Percentiles rank a stretch among this genome's conserved stretches.
These are phyloP conservation scores for Unio delphinus DNA, from an alignment of 2,888 invertebrate species.

Conservation along the genomic window DNA sequence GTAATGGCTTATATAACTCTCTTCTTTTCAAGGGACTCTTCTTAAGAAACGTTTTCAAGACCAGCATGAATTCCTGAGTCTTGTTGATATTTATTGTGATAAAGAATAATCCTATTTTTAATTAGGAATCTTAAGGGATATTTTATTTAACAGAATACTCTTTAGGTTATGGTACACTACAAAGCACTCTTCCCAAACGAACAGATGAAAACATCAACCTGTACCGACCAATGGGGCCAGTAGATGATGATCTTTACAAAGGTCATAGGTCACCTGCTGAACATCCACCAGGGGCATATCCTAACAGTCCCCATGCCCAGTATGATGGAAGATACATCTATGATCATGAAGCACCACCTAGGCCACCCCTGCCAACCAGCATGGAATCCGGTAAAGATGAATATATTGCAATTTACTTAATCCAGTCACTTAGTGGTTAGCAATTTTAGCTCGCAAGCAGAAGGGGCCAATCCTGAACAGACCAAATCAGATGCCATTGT, in stretches of 20 bases:
- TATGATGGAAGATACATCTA: slow-evolving; percentile 59
- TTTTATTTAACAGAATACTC: slow-evolving; percentile 36
- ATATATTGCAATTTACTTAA: background rate
- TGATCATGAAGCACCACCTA: slow-evolving; percentile 58
- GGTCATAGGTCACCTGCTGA: slow-evolving; percentile 38
- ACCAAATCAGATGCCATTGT: no score
- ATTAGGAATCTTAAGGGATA: background rate
- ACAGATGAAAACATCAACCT: slow-evolving; percentile 54
- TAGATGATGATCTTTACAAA: slow-evolving; percentile 44
- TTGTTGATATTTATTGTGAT: no score
- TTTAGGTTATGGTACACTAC: slow-evolving; percentile 47
- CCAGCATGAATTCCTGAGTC: no score
- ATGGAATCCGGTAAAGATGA: slow-evolving; percentile 33
- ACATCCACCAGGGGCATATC: slow-evolving; percentile 42
- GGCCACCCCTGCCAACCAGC: slow-evolving; percentile 57
- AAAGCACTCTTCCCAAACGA: slow-evolving; percentile 44
- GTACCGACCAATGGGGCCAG: slow-evolving; percentile 44
- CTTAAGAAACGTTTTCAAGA: no score
- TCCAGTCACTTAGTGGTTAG: background rate
- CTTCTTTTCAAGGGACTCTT: no score
- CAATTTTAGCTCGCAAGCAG: background rate
- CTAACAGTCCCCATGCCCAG: slow-evolving; percentile 38
- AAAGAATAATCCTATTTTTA: no score
- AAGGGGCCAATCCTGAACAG: no score
- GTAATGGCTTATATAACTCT: no score